Percentiles rank a stretch among this genome's conserved stretches.
phyloP scores from a whole-genome alignment of 2,888 invertebrate genomes.

The Protophormia terraenovae region DNA sequence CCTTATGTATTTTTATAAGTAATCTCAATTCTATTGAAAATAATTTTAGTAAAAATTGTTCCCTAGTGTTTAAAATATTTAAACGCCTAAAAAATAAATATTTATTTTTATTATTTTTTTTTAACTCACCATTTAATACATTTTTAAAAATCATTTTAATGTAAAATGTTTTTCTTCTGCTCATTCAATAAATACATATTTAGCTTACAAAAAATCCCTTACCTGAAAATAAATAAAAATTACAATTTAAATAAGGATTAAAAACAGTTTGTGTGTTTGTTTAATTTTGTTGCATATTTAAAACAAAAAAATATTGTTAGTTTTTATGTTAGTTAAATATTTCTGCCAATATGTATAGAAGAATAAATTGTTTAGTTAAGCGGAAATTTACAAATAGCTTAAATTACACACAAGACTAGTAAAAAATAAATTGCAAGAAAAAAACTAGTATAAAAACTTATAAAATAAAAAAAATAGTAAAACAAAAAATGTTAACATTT shows the following conservation, averaged over 20 bases:
- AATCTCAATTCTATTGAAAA: no score
- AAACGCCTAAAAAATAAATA: no score
- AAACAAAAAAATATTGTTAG: neutral
- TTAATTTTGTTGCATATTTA: neutral
- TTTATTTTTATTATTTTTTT: no score
- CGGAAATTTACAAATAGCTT: slow-evolving; percentile 54
- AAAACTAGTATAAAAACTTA: neutral
- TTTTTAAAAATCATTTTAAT: no score
- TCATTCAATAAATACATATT: no score
- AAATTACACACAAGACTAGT: slow-evolving; percentile 30
- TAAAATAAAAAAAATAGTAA: neutral
- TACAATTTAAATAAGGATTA: slow-evolving; percentile 1
- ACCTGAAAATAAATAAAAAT: no score
- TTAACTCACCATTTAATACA: no score
- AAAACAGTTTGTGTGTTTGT: neutral
- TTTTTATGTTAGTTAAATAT: slow-evolving; percentile 20
- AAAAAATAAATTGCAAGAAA: neutral
- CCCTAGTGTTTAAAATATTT: no score
- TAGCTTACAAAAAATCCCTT: no score
- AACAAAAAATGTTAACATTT: neutral
- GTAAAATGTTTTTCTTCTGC: no score
- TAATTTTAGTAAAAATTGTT: no score
- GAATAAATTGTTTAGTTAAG: slow-evolving; percentile 38
- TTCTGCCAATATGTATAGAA: slow-evolving; percentile 18
- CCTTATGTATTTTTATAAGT: no score